These are phyloP conservation scores for Neomonachus schauinslandi DNA, from an alignment of 2,113 vertebrate species.

Conservation along the genomic window DNA sequence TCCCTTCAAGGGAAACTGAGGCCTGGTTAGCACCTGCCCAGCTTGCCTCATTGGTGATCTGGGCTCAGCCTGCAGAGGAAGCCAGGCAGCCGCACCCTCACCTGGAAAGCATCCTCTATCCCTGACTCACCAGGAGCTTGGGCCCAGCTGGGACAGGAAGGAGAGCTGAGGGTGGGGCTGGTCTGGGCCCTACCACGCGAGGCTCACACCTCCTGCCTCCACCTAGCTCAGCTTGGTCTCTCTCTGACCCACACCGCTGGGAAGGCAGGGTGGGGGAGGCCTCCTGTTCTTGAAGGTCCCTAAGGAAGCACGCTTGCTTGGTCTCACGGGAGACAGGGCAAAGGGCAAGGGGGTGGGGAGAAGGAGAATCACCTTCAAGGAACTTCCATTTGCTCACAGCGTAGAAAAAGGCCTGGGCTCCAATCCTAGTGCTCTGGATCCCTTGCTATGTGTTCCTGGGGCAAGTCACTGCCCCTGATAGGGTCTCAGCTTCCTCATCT, in stretches of 20 bases:
- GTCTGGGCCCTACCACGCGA: background rate
- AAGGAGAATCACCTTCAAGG: background rate
- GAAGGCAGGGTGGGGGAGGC: background rate
- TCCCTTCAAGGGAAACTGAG: slow-evolving; percentile 53
- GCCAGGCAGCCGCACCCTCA: slow-evolving; percentile 71
- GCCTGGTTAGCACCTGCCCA: slow-evolving; percentile 24
- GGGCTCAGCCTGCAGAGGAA: slow-evolving; percentile 41
- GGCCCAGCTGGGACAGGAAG: slow-evolving; percentile 68
- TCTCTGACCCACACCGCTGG: slow-evolving; percentile 15
- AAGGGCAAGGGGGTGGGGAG: background rate
- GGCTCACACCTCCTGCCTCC: slow-evolving; percentile 42
- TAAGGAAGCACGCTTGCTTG: slow-evolving; percentile 25
- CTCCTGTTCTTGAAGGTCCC: background rate
- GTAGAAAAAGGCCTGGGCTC: background rate
- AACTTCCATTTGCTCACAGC: background rate
- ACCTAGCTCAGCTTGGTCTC: slow-evolving; percentile 19
- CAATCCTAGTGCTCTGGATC: background rate
- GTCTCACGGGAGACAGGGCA: background rate
- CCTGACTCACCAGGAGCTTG: slow-evolving; percentile 70
- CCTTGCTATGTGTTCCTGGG: background rate
- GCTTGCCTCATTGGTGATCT: slow-evolving; percentile 33
- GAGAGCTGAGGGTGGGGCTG: slow-evolving; percentile 49
- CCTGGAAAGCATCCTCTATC: slow-evolving; percentile 76
- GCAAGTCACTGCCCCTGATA: background rate
- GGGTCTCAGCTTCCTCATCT: slow-evolving; percentile 6